These are phyloP conservation scores for Aethes cnicana DNA, from an alignment of 2,888 invertebrate genomes.

Conservation along the genomic window DNA sequence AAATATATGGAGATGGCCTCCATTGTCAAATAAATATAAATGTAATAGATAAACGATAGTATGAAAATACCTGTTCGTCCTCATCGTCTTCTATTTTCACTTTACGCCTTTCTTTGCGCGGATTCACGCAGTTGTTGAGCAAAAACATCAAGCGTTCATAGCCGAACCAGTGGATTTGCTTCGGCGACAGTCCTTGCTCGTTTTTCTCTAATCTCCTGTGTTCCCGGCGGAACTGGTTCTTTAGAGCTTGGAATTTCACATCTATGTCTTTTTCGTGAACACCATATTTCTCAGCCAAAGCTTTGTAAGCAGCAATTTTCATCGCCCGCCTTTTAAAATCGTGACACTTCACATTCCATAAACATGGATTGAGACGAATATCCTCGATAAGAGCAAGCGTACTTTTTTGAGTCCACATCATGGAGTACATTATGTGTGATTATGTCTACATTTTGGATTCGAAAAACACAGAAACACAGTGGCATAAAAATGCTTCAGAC, in stretches of 20 bases:
- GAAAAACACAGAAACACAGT: constrained; percentile 10
- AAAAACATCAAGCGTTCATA: constrained; percentile 22
- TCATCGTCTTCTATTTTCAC: neutral
- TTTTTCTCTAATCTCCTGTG: constrained; percentile 19
- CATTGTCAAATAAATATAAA: no score
- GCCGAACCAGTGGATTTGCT: constrained; percentile 28
- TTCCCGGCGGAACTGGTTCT: constrained; percentile 26
- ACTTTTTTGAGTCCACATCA: constrained; percentile 25
- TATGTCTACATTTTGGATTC: constrained; percentile 18
- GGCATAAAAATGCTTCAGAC: constrained; percentile 18
- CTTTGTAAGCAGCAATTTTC: neutral
- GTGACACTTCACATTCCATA: constrained; percentile 17
- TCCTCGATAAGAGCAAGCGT: constrained; percentile 29
- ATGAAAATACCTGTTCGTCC: constrained; percentile 6
- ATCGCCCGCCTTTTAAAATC: constrained; percentile 13
- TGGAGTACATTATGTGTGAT: no score
- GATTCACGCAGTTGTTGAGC: constrained; percentile 23
- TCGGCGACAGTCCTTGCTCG: constrained; percentile 24
- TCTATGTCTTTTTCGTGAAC: constrained; percentile 21
- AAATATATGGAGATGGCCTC: no score
- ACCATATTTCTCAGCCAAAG: constrained; percentile 15
- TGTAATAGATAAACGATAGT: no score
- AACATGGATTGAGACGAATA: constrained; percentile 23
- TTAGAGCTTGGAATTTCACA: constrained; percentile 22
- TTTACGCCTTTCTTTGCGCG: neutral